Evolutionary conservation across 2,797 vertebrate genomes (phyloP).

Genomic region (Sebastes wilsoni): DNA sequence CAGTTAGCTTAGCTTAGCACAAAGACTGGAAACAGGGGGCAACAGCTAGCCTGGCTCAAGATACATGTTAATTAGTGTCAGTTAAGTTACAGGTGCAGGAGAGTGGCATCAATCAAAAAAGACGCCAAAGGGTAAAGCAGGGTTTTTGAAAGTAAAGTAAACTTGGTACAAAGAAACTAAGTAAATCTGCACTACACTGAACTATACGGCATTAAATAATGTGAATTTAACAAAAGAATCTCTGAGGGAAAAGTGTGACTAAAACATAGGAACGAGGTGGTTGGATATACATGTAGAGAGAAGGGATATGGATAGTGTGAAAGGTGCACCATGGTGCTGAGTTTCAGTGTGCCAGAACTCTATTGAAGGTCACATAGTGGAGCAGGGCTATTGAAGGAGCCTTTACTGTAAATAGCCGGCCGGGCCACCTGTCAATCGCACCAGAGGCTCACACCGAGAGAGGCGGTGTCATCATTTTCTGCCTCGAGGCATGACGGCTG

Average conservation of each 20-base stretch:
- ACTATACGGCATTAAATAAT: neutral
- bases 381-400: constrained; percentile 60
- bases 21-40: neutral
- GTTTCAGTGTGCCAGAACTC: constrained; percentile 62
- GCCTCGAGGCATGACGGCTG: neutral
- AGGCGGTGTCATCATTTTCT: constrained; percentile 50
- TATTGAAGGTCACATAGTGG: constrained; percentile 79
- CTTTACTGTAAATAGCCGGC: constrained; percentile 79
- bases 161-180: neutral
- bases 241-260: neutral
- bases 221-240: neutral
- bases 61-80: neutral
- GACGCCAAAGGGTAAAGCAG: neutral
- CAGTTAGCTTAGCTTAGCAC: neutral
- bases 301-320: constrained; percentile 13
- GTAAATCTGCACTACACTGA: neutral
- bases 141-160: neutral
- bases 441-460: constrained; percentile 25
- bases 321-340: constrained; percentile 40
- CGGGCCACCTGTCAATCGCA: constrained; percentile 67
- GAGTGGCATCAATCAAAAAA: neutral
- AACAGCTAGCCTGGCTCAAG: neutral
- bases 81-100: neutral
- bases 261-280: neutral
- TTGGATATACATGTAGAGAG: neutral